phyloP scores from a whole-genome alignment of 2,888 invertebrate genomes.

The Calliopum simillimum region DNA sequence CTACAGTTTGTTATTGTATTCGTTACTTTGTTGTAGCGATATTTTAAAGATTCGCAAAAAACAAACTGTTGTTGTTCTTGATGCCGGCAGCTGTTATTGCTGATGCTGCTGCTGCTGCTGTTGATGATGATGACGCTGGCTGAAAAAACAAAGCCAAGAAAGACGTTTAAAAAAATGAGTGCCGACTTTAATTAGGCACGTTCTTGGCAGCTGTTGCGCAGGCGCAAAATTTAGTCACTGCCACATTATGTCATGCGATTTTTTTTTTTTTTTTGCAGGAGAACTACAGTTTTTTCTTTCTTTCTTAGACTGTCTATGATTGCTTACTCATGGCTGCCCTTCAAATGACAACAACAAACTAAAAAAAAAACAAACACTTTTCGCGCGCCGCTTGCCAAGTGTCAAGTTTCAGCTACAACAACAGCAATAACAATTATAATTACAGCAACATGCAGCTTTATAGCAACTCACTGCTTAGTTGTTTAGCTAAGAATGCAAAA shows the following conservation, averaged over 20 bases:
- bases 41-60: background rate
- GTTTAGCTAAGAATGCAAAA: no score
- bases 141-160: background rate
- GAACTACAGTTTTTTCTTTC: background rate
- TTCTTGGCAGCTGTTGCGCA: constrained; percentile 14
- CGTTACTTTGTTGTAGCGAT: no score
- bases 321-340: constrained; percentile 5
- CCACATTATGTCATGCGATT: constrained; percentile 29
- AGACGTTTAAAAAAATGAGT: background rate
- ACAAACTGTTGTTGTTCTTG: constrained; percentile 1
- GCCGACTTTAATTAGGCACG: constrained; percentile 11
- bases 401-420: constrained; percentile 10
- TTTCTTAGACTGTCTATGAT: background rate
- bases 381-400: constrained; percentile 5
- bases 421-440: background rate
- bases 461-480: no score
- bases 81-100: background rate
- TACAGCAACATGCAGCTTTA: background rate
- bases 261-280: background rate
- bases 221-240: background rate
- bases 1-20: no score
- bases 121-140: background rate
- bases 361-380: no score
- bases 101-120: no score
- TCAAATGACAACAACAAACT: background rate